Base-by-base conservation (phyloP, 2,888 invertebrate genomes). In the Zaprionus obscuricornis region DNA sequence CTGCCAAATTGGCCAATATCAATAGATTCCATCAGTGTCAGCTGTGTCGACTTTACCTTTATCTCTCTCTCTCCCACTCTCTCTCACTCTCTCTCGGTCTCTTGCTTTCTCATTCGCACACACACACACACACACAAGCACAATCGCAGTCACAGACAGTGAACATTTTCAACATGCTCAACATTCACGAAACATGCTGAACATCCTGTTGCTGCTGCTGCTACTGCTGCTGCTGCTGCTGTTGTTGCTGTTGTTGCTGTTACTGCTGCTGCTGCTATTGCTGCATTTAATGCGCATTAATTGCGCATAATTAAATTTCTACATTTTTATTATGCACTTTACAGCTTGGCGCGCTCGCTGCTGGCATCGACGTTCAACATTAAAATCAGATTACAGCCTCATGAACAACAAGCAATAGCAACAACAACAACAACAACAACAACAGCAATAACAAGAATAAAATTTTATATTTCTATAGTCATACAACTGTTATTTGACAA, bases 301-400 rank as follows among this genome's bases (percentile, higher is more conserved):
- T 79, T 82, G 75, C 77, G 79, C 81, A 81, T 76, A 76, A 76
- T 76, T 76, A 81, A 78, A 82, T 83, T 78, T 82, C 68, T 72
- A 78, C 77, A 82, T 66, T 83, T 77, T 78, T 79, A 78, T 83
- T 78, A 83, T 83, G 76, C 77, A 82, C 79, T 82, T 78, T 78
- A 73, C 74, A 75, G 69, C 45, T 55, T 46, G 71, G 55, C 58
- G 64, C 57, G 54, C 17, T 45, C 16, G 24, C 10, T 7, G 31
- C 16, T 29, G 27, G 16, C 29, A 36, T 33, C 74, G 55, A 59
- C 40, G 67, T 47, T 43, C 33, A 58, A 74, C 75, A 78, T 71
- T 75, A 75, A 82, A 82, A 78, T 72, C 79, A 77, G 77, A 82
- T 82, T 74, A 78, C 68, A 66, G 54, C 57, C 57, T 22, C 49